Evolutionary conservation across 2,113 vertebrate species (phyloP).

Genomic region (Phylloscopus whistleri): DNA sequence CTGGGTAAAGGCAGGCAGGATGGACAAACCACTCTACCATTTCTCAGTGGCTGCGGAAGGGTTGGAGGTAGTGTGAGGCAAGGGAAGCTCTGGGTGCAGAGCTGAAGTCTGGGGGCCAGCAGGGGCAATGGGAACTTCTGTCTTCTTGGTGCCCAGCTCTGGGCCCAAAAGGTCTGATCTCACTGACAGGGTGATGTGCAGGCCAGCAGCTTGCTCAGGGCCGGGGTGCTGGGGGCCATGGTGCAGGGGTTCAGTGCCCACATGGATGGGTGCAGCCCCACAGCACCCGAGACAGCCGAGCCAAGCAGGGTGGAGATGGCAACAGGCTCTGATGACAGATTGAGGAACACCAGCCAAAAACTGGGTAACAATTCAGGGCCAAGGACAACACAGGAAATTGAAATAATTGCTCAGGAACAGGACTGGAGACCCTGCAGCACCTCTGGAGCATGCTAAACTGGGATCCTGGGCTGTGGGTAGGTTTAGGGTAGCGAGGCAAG

Average conservation of each 20-base stretch:
- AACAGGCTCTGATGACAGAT: neutral
- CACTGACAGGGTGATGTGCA: neutral
- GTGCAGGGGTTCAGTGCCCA: neutral
- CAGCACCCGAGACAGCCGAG: accelerated
- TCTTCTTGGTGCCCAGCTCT: neutral
- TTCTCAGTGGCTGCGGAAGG: neutral
- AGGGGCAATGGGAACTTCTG: neutral
- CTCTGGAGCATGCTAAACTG: neutral
- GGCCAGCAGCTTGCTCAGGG: neutral
- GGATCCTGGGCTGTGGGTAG: neutral
- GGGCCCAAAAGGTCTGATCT: neutral
- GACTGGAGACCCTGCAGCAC: neutral
- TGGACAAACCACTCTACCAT: neutral
- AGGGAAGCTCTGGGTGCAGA: neutral
- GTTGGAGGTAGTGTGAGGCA: accelerated
- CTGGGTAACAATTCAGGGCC: neutral
- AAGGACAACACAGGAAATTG: neutral
- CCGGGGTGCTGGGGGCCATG: too few relatives aligned
- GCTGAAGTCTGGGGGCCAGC: neutral
- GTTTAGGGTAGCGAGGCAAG: neutral
- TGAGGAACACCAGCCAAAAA: neutral
- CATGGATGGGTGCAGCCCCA: too few relatives aligned
- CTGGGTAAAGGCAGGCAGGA: neutral
- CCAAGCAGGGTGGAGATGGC: neutral
- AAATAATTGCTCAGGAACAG: neutral